Conservation (phyloP, 2,797 vertebrate genomes). For the Molossus molossus region DNA sequence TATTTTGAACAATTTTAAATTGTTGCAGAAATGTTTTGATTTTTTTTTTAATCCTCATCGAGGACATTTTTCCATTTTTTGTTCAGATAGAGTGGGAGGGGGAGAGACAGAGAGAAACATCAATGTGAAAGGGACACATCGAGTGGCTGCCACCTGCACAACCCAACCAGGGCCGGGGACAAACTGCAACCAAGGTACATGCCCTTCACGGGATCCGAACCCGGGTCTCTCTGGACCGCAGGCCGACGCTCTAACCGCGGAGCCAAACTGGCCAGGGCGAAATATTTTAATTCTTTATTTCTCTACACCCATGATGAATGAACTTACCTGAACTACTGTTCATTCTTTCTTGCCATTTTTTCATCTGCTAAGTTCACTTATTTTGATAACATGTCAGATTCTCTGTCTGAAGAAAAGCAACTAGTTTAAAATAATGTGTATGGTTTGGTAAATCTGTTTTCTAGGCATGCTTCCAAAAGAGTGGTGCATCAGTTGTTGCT, state of each 20-base stretch:
- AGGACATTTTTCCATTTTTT: too few species aligned
- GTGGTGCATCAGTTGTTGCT: conserved; percentile 95
- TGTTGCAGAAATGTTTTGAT: conserved; percentile 18
- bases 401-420: conserved; percentile 31
- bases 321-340: conserved; percentile 37
- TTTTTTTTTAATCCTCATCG: too few species aligned
- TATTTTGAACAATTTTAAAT: conserved; percentile 27
- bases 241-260: too few species aligned
- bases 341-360: conserved; percentile 1
- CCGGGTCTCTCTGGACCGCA: too few species aligned
- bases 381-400: conserved; percentile 58
- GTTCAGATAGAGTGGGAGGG: too few species aligned
- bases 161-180: too few species aligned
- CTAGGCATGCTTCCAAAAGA: conserved; percentile 95
- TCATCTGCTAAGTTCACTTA: neutral
- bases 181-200: too few species aligned
- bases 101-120: too few species aligned
- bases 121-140: too few species aligned
- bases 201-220: too few species aligned
- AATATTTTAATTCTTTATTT: conserved; percentile 66
- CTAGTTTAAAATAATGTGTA: conserved; percentile 26
- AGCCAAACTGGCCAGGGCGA: too few species aligned
- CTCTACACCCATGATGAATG: neutral
- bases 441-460: conserved; percentile 44
- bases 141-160: too few species aligned